Evolutionary conservation across 1,140 invertebrate genomes (phyloP), one percentile per base, ranked within the genome.

Genomic region (Drosophila pseudoobscura): DNA sequence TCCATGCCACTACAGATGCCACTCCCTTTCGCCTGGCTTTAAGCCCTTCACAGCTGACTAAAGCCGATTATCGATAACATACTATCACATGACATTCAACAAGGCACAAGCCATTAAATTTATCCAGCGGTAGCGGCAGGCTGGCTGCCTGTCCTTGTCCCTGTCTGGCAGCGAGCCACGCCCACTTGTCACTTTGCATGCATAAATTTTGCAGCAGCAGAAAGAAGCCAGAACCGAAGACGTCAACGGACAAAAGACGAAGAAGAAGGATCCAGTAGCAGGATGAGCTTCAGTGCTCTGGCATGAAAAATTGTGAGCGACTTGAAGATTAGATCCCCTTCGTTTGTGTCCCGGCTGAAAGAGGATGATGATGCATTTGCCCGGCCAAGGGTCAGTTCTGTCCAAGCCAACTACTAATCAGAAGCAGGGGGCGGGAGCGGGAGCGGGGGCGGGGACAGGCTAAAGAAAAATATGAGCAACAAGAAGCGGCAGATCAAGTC

Each of bases 41-140:
- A 71, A 60, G 55, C 51, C 49, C 24, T 65, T 65, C 35, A 24
- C 60, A 64, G 63, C 35, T 51, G 63, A 49, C 63, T 65, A 65
- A 65, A 65, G 58, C 29, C 44, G 66, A 60, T 79, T 84, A 84
- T 72, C 56, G 76, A 84, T 72, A 80, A 83, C 55, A 52, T 57
- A 63, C 57, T 58, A 72, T 53, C 70, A 49, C 49, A 54, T 82
- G 79, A 84, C 80, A 75, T 78, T 70, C 77, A 71, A 84, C 80
- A 85, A 74, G 59, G 63, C 73, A 77, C 73, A 85, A 80, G 20
- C 80, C 82, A 85, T 85, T 85, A 80, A 80, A 78, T 79, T 74
- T 72, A 31, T 50, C 45, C 11, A 56, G 22, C 15, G 9, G 41
- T 15, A 22, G 43, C 17, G 8, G 53, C 26, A 39, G 60, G 17